Base-by-base conservation (phyloP, 2,888 invertebrate genomes). In the Acleris literana region DNA sequence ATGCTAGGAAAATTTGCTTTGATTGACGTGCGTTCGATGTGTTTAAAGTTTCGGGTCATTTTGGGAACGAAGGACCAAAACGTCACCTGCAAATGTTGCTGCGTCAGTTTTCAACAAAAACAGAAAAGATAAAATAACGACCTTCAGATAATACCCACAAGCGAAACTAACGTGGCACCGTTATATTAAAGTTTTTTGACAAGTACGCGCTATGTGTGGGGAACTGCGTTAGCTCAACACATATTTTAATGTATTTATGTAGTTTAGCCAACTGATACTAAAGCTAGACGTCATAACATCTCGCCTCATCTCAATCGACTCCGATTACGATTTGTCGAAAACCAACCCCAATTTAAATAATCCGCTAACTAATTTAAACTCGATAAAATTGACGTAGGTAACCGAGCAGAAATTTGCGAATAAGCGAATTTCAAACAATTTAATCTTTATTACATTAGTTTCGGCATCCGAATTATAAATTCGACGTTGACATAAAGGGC, bases 391-490 rank as follows among this genome's bases (percentile, higher is more conserved):
- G 18, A 61, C 20, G 62, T 60, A 70, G 68, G 72, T 74, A 71
- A 72, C 70, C 69, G 70, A 70, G 70, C 56, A 66, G 68, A 56
- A 62, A 66, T 46, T 62, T 62, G 25, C 55, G 60, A 65, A 51
- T 56, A 46, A 29, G 60, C 52, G 18, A 53, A 57, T 55, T 65
- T 44, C 43, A 20, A 65, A 61, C 60, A 65, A 66, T 66, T 66
- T 66, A 77, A 70, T 64, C 72, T 68, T 61, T 68, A 68, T 68
- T 67, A 75, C 74, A 75, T 73, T 86, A 88, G 88, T 87, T 87
- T 84, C 83, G 83, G 78, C 81, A 81, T 79, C 75, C 80, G 88
- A 90, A 90, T 91, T 90, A 90, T 88, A 87, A 86, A 88, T 90
- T 90, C 88, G 81, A 81, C 79, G 86, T 86, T 89, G 90, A 91